A percentile compares a stretch with the other conserved stretches of the same genome.
Conservation (phyloP, 2,797 vertebrate genomes). For the Mormyrus proboscirostris region DNA sequence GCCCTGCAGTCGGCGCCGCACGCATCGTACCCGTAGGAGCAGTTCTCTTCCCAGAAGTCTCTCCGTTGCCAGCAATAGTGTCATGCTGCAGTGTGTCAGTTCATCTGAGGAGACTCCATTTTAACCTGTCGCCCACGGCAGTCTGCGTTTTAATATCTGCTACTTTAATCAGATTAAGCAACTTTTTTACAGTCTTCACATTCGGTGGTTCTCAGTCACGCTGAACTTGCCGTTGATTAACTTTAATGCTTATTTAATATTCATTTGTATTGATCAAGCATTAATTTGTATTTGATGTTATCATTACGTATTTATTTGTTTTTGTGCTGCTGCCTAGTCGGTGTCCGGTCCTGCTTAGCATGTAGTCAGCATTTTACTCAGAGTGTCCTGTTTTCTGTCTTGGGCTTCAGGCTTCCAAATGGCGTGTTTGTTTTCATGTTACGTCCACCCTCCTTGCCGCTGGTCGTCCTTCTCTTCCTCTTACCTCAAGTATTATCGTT, state of each 20-base stretch:
- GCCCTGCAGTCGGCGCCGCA: not conserved
- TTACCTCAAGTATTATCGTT: not conserved
- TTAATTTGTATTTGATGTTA: not conserved
- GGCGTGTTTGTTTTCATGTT: not conserved
- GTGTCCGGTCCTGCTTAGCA: not conserved
- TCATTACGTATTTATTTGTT: not conserved
- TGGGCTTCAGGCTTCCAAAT: not conserved
- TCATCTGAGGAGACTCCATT: not conserved
- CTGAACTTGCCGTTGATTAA: not conserved
- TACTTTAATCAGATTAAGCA: not conserved
- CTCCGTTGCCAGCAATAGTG: not conserved
- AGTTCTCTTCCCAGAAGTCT: not conserved
- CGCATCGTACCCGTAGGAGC: not conserved
- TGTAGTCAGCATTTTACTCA: not conserved
- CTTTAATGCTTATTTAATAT: not conserved
- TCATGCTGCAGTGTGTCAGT: not conserved
- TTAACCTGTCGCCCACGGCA: not conserved
- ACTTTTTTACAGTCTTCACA: not conserved
- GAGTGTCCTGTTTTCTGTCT: not conserved
- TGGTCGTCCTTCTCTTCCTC: not conserved
- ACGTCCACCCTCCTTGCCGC: not conserved
- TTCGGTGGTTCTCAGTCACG: not conserved
- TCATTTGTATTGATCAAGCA: not conserved
- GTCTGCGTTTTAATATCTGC: not conserved
- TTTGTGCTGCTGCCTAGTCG: not conserved